Evolutionary conservation across 2,797 vertebrate species (phyloP).

Genomic region (Galago senegalensis): DNA sequence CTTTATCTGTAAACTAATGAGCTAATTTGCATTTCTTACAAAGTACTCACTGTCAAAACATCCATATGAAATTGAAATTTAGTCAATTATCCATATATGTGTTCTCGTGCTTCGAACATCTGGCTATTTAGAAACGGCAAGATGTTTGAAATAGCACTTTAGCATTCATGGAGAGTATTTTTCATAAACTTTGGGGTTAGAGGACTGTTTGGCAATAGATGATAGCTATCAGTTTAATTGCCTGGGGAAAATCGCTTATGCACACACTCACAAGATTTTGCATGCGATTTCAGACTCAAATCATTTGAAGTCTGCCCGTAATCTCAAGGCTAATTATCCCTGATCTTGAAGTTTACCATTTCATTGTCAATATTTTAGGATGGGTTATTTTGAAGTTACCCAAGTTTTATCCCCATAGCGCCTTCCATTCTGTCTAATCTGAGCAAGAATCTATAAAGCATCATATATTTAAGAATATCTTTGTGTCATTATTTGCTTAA

Average conservation of each 20-base stretch:
- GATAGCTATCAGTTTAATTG: background rate
- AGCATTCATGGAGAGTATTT: slow-evolving; percentile 11
- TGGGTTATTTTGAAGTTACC: background rate
- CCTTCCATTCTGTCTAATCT: background rate
- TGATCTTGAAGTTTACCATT: slow-evolving; percentile 3
- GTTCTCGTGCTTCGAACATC: slow-evolving; percentile 56
- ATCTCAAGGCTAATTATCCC: slow-evolving; percentile 25
- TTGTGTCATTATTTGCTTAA: background rate
- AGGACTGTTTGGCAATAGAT: slow-evolving; percentile 25
- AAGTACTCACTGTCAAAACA: slow-evolving; percentile 77
- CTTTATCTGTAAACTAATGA: slow-evolving; percentile 86
- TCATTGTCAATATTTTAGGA: background rate
- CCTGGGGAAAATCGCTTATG: background rate
- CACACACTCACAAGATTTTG: background rate
- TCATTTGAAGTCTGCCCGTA: background rate
- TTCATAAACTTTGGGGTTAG: slow-evolving; percentile 52
- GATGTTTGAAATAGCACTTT: slow-evolving; percentile 31
- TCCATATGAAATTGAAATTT: slow-evolving; percentile 64
- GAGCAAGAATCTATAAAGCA: background rate
- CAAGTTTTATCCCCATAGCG: background rate
- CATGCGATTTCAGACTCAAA: background rate
- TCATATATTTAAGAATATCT: background rate
- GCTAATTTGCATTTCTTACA: slow-evolving; percentile 85
- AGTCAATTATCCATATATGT: slow-evolving; percentile 63
- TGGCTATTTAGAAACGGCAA: slow-evolving; percentile 47